Evolutionary conservation across 64 coral and sea anemone species (phyloP).

Genomic region (Acropora tenuis): DNA sequence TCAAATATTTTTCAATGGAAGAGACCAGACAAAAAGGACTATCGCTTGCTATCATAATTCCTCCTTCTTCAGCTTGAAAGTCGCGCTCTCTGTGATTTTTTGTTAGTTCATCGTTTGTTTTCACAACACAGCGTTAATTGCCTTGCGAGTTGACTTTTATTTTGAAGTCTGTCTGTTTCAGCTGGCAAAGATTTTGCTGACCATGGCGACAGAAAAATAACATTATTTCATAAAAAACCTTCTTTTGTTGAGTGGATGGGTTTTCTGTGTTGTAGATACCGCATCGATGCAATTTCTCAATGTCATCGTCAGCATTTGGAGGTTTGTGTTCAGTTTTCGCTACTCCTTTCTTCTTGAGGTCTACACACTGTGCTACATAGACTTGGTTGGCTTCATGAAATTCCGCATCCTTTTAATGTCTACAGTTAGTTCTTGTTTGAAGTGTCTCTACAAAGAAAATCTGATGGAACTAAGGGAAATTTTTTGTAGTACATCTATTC

Average conservation of each 20-base stretch:
- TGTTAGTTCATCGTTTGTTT: constrained; percentile 5
- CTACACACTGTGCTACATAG: neutral
- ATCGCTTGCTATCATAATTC: constrained; percentile 46
- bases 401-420: too few relatives aligned
- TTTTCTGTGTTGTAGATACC: constrained; percentile 34
- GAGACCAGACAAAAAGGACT: constrained; percentile 19
- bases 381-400: too few relatives aligned
- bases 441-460: too few relatives aligned
- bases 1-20: constrained; percentile 47
- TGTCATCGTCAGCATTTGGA: constrained; percentile 1
- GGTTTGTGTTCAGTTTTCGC: constrained; percentile 42
- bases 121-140: constrained; percentile 5
- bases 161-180: constrained; percentile 23
- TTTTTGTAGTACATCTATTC: too few relatives aligned
- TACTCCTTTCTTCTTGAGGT: constrained; percentile 23
- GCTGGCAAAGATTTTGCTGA: constrained; percentile 17
- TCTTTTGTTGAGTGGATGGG: constrained; percentile 53
- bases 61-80: constrained; percentile 9
- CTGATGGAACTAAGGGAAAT: too few relatives aligned
- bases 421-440: too few relatives aligned
- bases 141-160: constrained; percentile 32
- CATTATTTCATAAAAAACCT: constrained; percentile 70
- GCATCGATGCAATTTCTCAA: constrained; percentile 43
- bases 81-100: neutral
- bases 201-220: constrained; percentile 56